Percentiles rank a stretch among this genome's conserved stretches.
phyloP scores from a whole-genome alignment of 2,888 invertebrate species.

The Melieria picta region DNA sequence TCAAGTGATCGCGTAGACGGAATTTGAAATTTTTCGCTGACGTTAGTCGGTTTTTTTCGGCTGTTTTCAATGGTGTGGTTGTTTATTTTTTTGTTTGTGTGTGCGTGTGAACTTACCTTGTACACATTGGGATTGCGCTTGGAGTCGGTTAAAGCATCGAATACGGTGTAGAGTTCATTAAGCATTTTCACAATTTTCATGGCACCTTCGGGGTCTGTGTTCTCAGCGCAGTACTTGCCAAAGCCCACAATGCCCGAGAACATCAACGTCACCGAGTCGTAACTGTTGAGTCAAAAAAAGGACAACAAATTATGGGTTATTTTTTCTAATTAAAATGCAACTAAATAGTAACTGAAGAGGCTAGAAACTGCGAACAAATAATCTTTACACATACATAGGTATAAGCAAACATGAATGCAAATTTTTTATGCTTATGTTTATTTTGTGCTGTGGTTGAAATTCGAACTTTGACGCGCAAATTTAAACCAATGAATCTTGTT shows the following conservation, averaged over 20 bases:
- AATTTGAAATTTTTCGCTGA: too few relatives aligned
- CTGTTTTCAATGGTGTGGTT: too few relatives aligned
- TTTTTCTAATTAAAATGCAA: not conserved
- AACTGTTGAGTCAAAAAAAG: slow-evolving; percentile 68
- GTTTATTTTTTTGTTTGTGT: too few relatives aligned
- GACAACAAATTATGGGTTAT: not conserved
- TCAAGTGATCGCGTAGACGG: too few relatives aligned
- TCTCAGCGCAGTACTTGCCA: slow-evolving; percentile 86
- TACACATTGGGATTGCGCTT: slow-evolving; percentile 93
- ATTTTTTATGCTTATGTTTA: too few relatives aligned
- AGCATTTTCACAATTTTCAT: slow-evolving; percentile 96
- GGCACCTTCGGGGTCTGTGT: slow-evolving; percentile 91
- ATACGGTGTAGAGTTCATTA: slow-evolving; percentile 92
- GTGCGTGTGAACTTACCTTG: slow-evolving; percentile 73
- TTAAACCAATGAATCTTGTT: too few relatives aligned
- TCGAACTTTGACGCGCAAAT: too few relatives aligned
- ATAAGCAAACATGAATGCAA: not conserved
- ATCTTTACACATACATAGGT: slow-evolving; percentile 1
- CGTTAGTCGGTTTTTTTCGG: too few relatives aligned
- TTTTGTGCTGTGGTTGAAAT: too few relatives aligned
- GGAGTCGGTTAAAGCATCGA: slow-evolving; percentile 92
- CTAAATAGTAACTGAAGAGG: not conserved
- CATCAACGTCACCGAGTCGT: slow-evolving; percentile 89
- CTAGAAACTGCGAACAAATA: not conserved
- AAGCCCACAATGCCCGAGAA: slow-evolving; percentile 96